Percentiles rank a stretch among this genome's conserved stretches.
Conservation (phyloP, 2,797 vertebrate genomes). For the Anisognathus igniventris region DNA sequence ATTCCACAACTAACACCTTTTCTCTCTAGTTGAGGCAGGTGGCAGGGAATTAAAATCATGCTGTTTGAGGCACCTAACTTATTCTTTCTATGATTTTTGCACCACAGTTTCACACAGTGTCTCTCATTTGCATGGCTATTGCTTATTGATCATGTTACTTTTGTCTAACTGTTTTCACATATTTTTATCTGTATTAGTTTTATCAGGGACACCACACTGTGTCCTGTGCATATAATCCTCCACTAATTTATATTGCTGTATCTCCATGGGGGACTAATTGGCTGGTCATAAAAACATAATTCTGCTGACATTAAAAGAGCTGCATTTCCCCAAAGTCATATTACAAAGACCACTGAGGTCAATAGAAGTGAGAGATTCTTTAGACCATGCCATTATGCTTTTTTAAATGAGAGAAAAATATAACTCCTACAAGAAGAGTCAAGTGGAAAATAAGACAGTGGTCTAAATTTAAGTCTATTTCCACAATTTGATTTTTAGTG, state of each 20-base stretch:
- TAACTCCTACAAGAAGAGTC: neutral
- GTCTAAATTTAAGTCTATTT: neutral
- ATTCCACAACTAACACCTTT: slow-evolving; percentile 40
- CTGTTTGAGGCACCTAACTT: neutral
- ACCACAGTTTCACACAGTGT: neutral
- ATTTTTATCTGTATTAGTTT: neutral
- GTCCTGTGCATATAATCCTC: neutral
- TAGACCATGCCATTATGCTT: neutral
- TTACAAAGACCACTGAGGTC: neutral
- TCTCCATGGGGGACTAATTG: neutral
- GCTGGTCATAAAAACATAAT: neutral
- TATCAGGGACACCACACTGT: neutral
- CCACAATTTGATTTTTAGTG: neutral
- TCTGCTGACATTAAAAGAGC: neutral
- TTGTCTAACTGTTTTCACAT: neutral
- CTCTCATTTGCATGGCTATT: slow-evolving; percentile 49
- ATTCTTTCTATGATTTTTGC: slow-evolving; percentile 31
- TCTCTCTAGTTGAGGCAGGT: neutral
- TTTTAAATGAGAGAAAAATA: neutral
- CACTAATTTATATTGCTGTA: neutral
- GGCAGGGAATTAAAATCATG: neutral
- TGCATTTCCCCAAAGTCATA: neutral
- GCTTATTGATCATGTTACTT: slow-evolving; percentile 8
- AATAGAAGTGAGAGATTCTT: neutral
- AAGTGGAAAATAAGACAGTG: neutral